Evolutionary conservation across 2,113 vertebrate genomes (phyloP).

Genomic region (Climacteris rufus): DNA sequence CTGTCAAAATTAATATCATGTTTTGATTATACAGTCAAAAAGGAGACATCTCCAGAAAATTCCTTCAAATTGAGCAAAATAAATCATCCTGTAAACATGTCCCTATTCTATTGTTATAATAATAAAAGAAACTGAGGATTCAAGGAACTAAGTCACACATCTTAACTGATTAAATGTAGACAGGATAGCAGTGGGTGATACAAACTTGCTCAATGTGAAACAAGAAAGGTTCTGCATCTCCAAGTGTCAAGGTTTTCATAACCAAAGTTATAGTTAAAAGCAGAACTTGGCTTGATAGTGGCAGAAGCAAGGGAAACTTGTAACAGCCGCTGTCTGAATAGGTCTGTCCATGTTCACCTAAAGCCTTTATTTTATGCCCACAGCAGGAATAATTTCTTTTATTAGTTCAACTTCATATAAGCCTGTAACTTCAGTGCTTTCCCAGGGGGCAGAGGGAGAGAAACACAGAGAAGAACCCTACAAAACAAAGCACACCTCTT

Average conservation of each 20-base stretch:
- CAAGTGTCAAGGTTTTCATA: not conserved
- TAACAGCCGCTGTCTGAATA: not conserved
- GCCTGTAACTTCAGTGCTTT: not conserved
- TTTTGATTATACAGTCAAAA: not conserved
- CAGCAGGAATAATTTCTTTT: not conserved
- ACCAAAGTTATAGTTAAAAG: not conserved
- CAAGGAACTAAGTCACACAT: not conserved
- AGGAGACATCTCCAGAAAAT: not conserved
- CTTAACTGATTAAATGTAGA: not conserved
- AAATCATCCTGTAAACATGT: not conserved
- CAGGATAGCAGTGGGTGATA: not conserved
- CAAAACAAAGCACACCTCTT: not conserved
- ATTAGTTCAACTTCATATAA: not conserved
- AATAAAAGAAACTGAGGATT: not conserved
- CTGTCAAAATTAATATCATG: not conserved
- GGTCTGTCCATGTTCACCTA: not conserved
- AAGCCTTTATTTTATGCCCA: not conserved
- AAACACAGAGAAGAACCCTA: not conserved
- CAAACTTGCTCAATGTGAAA: not conserved
- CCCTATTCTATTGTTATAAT: not conserved
- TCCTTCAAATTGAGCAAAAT: not conserved
- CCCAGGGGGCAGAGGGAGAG: accelerated
- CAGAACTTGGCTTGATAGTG: not conserved
- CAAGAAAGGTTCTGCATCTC: not conserved
- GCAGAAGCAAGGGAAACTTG: not conserved